Conservation (phyloP, 2,113 vertebrate species). For the Anser cygnoides region DNA sequence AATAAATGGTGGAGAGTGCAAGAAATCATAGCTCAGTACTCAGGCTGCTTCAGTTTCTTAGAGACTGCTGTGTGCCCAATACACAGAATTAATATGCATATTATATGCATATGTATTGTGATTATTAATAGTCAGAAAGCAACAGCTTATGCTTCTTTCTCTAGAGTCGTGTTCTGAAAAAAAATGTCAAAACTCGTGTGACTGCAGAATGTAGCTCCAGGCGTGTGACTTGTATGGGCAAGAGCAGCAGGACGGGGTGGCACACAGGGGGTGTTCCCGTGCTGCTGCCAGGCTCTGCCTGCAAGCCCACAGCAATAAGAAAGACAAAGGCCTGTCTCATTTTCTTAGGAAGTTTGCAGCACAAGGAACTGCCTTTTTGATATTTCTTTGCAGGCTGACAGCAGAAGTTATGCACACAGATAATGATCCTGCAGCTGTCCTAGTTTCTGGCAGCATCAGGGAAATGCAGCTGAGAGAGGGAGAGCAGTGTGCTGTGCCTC, state of each 20-base stretch:
- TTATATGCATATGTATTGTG: background rate
- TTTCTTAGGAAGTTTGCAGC: background rate
- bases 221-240: fast-evolving
- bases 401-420: background rate
- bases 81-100: background rate
- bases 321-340: background rate
- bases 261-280: background rate
- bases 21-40: background rate
- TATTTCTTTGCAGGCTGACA: background rate
- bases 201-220: background rate
- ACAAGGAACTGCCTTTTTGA: background rate
- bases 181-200: background rate
- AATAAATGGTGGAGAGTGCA: background rate
- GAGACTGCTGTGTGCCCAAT: background rate
- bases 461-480: background rate
- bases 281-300: background rate
- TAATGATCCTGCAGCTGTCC: background rate
- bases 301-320: background rate
- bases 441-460: background rate
- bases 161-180: background rate
- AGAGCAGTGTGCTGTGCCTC: background rate
- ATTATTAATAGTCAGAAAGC: background rate
- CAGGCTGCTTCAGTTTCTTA: background rate
- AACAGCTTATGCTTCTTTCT: background rate
- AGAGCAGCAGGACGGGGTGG: background rate